Evolutionary conservation across 2,888 invertebrate genomes (phyloP).

Genomic region (Gymnocheta viridis): DNA sequence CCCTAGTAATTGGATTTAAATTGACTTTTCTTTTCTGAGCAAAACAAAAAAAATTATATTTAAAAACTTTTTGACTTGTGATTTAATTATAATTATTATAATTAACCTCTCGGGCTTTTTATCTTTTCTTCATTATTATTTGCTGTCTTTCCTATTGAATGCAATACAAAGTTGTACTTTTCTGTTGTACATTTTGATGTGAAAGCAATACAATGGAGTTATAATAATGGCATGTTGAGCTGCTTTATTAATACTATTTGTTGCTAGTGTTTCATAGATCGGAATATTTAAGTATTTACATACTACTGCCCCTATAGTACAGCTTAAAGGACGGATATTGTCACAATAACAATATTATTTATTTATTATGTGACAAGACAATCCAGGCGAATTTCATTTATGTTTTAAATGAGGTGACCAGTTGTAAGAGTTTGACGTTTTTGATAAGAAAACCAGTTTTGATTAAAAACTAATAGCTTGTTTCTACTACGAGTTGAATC

Average conservation of each 20-base stretch:
- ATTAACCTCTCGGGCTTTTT: constrained; percentile 49
- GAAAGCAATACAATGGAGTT: constrained; percentile 49
- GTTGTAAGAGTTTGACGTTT: background rate
- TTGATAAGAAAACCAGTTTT: background rate
- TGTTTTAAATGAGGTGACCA: constrained; percentile 55
- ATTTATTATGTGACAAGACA: constrained; percentile 66
- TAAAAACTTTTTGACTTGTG: constrained; percentile 40
- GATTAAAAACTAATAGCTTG: background rate
- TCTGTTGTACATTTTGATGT: constrained; percentile 11
- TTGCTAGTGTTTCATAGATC: background rate
- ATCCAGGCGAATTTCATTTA: constrained; percentile 40
- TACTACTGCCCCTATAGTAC: constrained; percentile 22
- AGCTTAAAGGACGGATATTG: constrained; percentile 58
- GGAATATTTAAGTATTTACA: constrained; percentile 37
- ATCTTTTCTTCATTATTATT: constrained; percentile 24
- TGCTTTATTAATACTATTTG: constrained; percentile 55
- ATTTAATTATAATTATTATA: constrained; percentile 66
- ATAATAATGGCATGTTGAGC: constrained; percentile 53
- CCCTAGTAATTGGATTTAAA: constrained; percentile 23
- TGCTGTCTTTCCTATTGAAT: constrained; percentile 32
- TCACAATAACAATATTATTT: constrained; percentile 64
- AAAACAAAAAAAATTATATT: background rate
- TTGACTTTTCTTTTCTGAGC: constrained; percentile 9
- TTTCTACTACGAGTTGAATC: background rate
- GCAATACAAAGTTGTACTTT: background rate